Percentiles rank a stretch among this genome's conserved stretches.
Evolutionary conservation across 2,113 vertebrate genomes (phyloP).

Genomic region (Petaurus breviceps): DNA sequence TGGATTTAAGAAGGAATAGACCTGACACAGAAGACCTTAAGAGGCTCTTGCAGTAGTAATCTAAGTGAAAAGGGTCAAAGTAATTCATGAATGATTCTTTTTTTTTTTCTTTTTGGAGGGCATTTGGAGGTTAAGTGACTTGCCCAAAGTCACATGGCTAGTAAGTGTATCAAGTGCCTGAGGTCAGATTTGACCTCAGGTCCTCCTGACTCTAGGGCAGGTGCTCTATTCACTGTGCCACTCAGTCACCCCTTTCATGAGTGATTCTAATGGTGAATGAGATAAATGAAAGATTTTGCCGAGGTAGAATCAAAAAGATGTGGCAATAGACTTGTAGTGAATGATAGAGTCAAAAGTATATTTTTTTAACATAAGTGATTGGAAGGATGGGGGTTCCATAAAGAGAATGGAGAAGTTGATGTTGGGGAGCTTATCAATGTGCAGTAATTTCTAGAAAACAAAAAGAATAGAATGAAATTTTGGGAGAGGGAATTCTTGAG

Average conservation of each 20-base stretch:
- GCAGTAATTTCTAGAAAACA: neutral
- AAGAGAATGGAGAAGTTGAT: neutral
- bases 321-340: neutral
- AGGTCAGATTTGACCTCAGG: too few relatives aligned
- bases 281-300: neutral
- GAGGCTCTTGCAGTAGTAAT: neutral
- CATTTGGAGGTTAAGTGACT: too few relatives aligned
- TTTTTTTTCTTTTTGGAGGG: too few relatives aligned
- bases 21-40: neutral
- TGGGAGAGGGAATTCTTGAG: neutral
- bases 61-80: neutral
- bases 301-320: neutral
- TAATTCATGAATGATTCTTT: neutral
- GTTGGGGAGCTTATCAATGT: neutral
- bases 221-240: too few relatives aligned
- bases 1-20: neutral
- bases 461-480: neutral
- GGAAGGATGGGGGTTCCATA: neutral
- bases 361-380: neutral
- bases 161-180: too few relatives aligned
- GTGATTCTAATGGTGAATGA: neutral
- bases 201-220: too few relatives aligned
- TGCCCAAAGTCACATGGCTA: too few relatives aligned
- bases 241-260: neutral
- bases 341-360: neutral